A percentile compares a stretch with the other conserved stretches of the same genome.
Conservation (phyloP, 2,113 vertebrate species). For the Rhineura floridana region DNA sequence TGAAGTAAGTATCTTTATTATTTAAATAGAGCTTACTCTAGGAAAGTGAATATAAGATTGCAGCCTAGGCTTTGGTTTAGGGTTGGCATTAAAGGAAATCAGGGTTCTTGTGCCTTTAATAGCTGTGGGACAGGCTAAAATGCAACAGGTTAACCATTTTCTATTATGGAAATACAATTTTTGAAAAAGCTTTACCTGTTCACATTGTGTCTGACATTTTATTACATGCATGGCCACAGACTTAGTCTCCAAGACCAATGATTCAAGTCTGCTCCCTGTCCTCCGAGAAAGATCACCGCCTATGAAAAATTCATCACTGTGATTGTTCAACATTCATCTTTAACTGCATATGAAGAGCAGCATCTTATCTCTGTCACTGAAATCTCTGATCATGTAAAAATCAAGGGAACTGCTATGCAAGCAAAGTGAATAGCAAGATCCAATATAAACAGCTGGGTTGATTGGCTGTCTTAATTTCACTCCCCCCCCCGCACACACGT, state of each 20-base stretch:
- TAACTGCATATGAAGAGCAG: not conserved
- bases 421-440: not conserved
- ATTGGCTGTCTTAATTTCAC: accelerated
- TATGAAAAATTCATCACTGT: not conserved
- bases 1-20: too few species aligned
- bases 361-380: not conserved
- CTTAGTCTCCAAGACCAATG: not conserved
- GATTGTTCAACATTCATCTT: not conserved
- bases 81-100: too few species aligned
- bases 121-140: too few species aligned
- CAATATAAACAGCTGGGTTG: accelerated
- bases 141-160: too few species aligned
- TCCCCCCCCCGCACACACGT: not conserved
- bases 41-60: too few species aligned
- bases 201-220: too few species aligned
- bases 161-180: too few species aligned
- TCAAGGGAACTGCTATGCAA: not conserved
- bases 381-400: not conserved
- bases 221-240: not conserved
- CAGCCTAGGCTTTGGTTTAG: too few species aligned
- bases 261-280: not conserved
- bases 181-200: too few species aligned
- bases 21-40: too few species aligned
- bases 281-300: not conserved
- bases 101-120: too few species aligned